These are phyloP conservation scores for Ibidorhyncha struthersii DNA, from an alignment of 2,113 vertebrate species.

Conservation along the genomic window DNA sequence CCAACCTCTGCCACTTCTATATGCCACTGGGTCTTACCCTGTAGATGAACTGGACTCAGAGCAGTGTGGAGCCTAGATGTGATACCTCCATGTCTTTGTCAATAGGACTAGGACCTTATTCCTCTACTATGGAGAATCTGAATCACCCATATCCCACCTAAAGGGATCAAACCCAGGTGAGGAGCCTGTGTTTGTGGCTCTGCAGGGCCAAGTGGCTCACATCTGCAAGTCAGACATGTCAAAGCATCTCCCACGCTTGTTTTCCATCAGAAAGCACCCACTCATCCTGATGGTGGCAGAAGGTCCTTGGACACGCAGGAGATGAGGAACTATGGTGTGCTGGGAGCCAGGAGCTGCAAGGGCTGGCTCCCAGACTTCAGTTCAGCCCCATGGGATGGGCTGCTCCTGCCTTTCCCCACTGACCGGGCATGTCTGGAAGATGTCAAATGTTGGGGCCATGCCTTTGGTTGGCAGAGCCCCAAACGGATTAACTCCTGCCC, in stretches of 20 bases:
- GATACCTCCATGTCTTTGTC: not conserved
- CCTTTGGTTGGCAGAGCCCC: not conserved
- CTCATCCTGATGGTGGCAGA: not conserved
- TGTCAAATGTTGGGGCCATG: not conserved
- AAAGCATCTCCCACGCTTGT: not conserved
- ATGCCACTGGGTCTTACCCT: rapidly evolving
- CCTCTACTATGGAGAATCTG: not conserved
- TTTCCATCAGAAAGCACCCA: not conserved
- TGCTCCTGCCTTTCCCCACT: not conserved
- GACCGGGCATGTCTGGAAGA: not conserved
- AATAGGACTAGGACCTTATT: too few species aligned
- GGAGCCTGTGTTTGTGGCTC: not conserved
- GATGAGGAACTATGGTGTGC: not conserved
- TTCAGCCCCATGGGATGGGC: not conserved
- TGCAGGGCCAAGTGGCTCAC: not conserved
- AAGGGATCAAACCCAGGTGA: not conserved
- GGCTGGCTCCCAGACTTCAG: not conserved
- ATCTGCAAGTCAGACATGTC: not conserved
- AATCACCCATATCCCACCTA: not conserved
- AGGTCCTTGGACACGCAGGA: not conserved
- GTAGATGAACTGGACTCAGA: not conserved
- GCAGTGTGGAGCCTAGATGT: not conserved
- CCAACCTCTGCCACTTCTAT: not conserved
- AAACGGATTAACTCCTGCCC: not conserved
- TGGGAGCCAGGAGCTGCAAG: not conserved